Percentiles rank a stretch among this genome's conserved stretches.
phyloP scores from a whole-genome alignment of 2,888 invertebrate genomes.

The Macropis europaea region DNA sequence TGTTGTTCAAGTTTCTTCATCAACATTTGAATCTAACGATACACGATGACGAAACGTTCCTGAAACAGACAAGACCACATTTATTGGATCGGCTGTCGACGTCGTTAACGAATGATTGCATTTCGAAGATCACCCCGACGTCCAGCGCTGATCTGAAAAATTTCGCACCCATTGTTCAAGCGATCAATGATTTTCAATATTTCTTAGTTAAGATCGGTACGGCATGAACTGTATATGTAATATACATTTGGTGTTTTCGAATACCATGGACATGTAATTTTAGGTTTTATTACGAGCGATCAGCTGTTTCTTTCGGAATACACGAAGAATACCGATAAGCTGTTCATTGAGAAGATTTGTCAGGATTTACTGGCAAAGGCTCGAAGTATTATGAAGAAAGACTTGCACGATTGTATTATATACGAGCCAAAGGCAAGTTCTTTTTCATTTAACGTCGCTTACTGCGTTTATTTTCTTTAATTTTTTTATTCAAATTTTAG shows the following conservation, averaged over 20 bases:
- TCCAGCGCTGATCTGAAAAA: constrained; percentile 86
- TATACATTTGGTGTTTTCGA: background rate
- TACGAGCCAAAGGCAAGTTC: constrained; percentile 76
- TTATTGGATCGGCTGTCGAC: constrained; percentile 84
- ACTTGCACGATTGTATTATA: constrained; percentile 87
- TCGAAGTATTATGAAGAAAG: constrained; percentile 88
- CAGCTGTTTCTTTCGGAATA: constrained; percentile 85
- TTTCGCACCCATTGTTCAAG: constrained; percentile 84
- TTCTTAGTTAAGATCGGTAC: constrained; percentile 82
- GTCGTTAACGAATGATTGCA: constrained; percentile 86
- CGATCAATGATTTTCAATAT: constrained; percentile 85
- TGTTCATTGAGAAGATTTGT: constrained; percentile 89
- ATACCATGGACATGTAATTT: background rate
- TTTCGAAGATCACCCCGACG: constrained; percentile 88
- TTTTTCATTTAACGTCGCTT: background rate
- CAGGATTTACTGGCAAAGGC: constrained; percentile 86
- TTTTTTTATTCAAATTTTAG: constrained; percentile 39
- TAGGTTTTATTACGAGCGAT: constrained; percentile 82
- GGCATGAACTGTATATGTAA: constrained; percentile 2
- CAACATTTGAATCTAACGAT: constrained; percentile 82
- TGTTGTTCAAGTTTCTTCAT: constrained; percentile 83
- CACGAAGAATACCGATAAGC: constrained; percentile 86
- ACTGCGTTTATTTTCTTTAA: background rate
- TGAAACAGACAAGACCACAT: constrained; percentile 81
- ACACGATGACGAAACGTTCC: constrained; percentile 79